Evolutionary conservation across 53 echinoderm and acorn worm species (phyloP).

Genomic region (Henricia sp.): DNA sequence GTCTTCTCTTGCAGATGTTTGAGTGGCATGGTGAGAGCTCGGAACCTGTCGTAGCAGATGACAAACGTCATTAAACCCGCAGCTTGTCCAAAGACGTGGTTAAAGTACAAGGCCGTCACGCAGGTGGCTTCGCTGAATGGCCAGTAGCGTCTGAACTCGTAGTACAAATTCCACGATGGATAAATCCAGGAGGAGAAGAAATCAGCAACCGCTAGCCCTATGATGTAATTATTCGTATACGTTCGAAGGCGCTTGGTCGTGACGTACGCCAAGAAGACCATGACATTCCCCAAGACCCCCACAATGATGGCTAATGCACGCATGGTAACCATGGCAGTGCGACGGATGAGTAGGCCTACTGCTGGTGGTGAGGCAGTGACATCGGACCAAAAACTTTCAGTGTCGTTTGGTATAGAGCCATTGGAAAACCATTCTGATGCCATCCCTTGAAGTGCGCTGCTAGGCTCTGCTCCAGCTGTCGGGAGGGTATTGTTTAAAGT

Average conservation of each 20-base stretch:
- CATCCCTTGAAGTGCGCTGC: too few species aligned
- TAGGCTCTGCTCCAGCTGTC: background rate
- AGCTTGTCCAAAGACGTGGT: slow-evolving; percentile 57
- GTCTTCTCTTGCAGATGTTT: slow-evolving; percentile 56
- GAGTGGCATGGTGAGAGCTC: slow-evolving; percentile 56
- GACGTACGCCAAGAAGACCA: slow-evolving; percentile 40
- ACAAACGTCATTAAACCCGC: slow-evolving; percentile 38
- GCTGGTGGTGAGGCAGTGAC: too few species aligned
- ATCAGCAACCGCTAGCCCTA: slow-evolving; percentile 59
- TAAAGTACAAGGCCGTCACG: slow-evolving; percentile 11
- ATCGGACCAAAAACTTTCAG: too few species aligned
- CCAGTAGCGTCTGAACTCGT: slow-evolving; percentile 56
- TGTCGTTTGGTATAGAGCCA: too few species aligned
- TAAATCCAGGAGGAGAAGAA: slow-evolving; percentile 17
- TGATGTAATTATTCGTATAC: slow-evolving; percentile 60
- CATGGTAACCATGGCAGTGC: background rate
- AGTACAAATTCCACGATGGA: slow-evolving; percentile 12
- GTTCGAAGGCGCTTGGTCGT: slow-evolving; percentile 58
- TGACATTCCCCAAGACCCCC: slow-evolving; percentile 55
- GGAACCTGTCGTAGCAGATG: slow-evolving; percentile 70
- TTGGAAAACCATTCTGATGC: background rate
- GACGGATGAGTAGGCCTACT: background rate
- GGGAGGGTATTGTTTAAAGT: too few species aligned
- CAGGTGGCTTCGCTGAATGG: slow-evolving; percentile 43
- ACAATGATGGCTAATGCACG: slow-evolving; percentile 31